Conservation (phyloP, 2,888 invertebrate species). For the Nematopogon swammerdamellus region DNA sequence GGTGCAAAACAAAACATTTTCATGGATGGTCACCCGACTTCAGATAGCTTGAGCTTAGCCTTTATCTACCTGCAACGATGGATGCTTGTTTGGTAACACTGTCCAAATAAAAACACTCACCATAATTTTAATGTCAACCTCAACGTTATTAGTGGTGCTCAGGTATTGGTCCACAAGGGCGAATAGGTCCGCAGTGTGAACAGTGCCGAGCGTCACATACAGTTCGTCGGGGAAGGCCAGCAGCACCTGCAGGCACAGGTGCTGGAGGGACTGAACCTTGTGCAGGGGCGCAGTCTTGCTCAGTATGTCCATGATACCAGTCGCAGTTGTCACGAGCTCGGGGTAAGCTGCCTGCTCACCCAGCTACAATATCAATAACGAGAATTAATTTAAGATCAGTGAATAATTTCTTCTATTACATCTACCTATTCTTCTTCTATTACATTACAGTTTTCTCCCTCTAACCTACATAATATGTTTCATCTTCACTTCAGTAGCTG, state of each 20-base stretch:
- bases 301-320: slow-evolving; percentile 22
- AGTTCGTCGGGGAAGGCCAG: slow-evolving; percentile 24
- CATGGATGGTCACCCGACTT: too few relatives aligned
- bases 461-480: too few relatives aligned
- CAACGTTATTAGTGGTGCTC: slow-evolving; percentile 5
- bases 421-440: too few relatives aligned
- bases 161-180: slow-evolving; percentile 9
- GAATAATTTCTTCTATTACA: too few relatives aligned
- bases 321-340: slow-evolving; percentile 22
- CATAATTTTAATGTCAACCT: slow-evolving; percentile 5
- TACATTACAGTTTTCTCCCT: too few relatives aligned
- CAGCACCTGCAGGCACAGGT: slow-evolving; percentile 23
- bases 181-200: slow-evolving; percentile 18
- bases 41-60: too few relatives aligned
- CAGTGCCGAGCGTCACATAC: slow-evolving; percentile 15
- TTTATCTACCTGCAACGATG: too few relatives aligned
- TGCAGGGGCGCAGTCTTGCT: slow-evolving; percentile 18
- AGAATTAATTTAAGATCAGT: too few relatives aligned
- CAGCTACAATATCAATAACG: too few relatives aligned
- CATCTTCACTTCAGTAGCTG: too few relatives aligned
- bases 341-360: slow-evolving; percentile 13
- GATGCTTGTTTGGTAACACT: too few relatives aligned
- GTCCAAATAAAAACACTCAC: neutral
- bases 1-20: too few relatives aligned
- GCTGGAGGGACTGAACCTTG: slow-evolving; percentile 20